A percentile compares a stretch with the other conserved stretches of the same genome.
Evolutionary conservation across 2,113 vertebrate species (phyloP).

Genomic region (Aleadryas rufinucha): DNA sequence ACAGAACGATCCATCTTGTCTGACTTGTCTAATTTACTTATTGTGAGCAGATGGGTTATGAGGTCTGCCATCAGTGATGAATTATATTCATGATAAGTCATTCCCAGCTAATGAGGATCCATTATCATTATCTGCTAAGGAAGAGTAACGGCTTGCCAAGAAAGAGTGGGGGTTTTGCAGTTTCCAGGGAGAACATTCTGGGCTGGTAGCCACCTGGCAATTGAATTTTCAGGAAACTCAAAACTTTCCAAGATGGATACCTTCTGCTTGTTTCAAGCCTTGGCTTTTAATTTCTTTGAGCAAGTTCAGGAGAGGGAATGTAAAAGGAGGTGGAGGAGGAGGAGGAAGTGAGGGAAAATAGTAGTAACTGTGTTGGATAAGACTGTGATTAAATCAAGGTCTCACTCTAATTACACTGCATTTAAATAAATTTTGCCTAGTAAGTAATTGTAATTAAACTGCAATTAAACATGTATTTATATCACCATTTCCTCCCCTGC

Average conservation of each 20-base stretch:
- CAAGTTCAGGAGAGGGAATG: not conserved
- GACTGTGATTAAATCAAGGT: constrained; percentile 78
- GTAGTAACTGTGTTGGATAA: constrained; percentile 63
- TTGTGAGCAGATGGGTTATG: constrained; percentile 60
- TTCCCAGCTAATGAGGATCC: constrained; percentile 65
- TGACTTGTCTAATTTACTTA: constrained; percentile 49
- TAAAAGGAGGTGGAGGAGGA: not conserved
- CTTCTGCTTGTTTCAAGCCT: not conserved
- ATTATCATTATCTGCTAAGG: constrained; percentile 53
- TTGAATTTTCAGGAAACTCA: not conserved
- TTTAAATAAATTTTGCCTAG: constrained; percentile 78
- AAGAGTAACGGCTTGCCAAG: constrained; percentile 16
- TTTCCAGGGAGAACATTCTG: constrained; percentile 21
- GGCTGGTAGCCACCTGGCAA: constrained; percentile 21
- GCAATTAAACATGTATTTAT: constrained; percentile 82
- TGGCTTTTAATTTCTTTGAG: not conserved
- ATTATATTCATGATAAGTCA: constrained; percentile 66
- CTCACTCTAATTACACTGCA: constrained; percentile 75
- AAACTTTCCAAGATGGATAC: not conserved
- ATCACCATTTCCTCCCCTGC: constrained; percentile 63
- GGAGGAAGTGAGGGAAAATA: constrained; percentile 16
- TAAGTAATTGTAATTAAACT: constrained; percentile 81
- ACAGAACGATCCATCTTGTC: constrained; percentile 48
- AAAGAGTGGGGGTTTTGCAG: not conserved
- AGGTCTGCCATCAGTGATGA: constrained; percentile 62